Evolutionary conservation across 2,888 invertebrate species (phyloP).

Genomic region (Calameuta pallipes): DNA sequence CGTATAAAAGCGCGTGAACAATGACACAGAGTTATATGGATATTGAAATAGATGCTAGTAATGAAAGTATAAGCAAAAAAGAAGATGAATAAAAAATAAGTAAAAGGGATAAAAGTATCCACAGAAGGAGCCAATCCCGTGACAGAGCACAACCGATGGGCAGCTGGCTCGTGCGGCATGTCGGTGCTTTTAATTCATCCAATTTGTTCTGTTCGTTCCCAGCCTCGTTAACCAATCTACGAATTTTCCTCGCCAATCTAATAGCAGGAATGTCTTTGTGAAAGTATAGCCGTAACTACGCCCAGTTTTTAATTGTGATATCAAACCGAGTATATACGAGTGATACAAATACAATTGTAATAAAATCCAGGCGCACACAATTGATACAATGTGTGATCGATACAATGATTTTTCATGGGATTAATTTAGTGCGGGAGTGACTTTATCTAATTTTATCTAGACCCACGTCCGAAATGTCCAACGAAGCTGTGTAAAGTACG

Average conservation of each 20-base stretch:
- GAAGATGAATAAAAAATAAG: background rate
- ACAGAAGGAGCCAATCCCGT: conserved; percentile 33
- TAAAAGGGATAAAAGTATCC: background rate
- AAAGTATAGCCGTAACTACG: background rate
- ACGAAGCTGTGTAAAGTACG: background rate
- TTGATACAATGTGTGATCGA: background rate
- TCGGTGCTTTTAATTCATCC: conserved; percentile 52
- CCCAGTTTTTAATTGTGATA: background rate
- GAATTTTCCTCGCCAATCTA: conserved; percentile 58
- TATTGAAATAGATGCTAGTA: conserved; percentile 33
- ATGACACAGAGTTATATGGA: conserved; percentile 52
- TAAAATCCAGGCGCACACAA: background rate
- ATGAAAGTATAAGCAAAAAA: conserved; percentile 8
- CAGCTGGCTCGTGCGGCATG: conserved; percentile 32
- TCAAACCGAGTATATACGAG: background rate
- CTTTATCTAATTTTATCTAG: background rate
- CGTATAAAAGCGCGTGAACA: conserved; percentile 54
- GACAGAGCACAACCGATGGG: conserved; percentile 50
- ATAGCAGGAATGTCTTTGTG: conserved; percentile 15
- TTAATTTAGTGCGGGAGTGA: background rate
- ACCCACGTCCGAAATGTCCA: background rate
- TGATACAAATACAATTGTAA: background rate
- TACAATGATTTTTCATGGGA: background rate
- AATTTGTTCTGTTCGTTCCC: conserved; percentile 44
- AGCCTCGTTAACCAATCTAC: conserved; percentile 55